Evolutionary conservation across 1,140 invertebrate species (phyloP), one percentile per base, ranked within the genome.

Genomic region (silkworm (Bombyx mori)): DNA sequence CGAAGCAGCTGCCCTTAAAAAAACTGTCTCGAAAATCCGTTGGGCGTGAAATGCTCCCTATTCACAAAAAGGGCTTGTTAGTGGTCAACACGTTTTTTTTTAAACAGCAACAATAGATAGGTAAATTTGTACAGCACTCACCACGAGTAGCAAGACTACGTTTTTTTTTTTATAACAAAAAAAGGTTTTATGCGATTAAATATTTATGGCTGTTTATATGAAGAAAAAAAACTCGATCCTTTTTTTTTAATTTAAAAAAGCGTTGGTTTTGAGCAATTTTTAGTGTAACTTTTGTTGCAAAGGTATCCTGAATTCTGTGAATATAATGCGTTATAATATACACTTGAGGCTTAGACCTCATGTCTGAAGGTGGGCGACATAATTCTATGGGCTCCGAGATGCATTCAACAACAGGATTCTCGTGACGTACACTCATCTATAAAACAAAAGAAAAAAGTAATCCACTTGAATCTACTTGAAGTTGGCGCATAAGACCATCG

Each of bases 61-160:
- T 35, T 35, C 26, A 35, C 26, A 35, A 68, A 70, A 68, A 63
- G 64, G 73, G 55, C 74, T 76, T 76, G 76, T 80, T 82, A 82
- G 77, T 63, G 76, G 77, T 74, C 77, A 80, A 35, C 26, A 35
- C 58, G 74, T 47, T 52, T 52, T 64, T 64, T 70, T 68, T 61
- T 66, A 56, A 57, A 49, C 44, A 48, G 50, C 22, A 61, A 71
- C 68, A 79, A 81, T 62, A 66, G 61, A 35, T 61, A 60, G 48
- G 65, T 61, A 76, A 79, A 76, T 79, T 81, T 74, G 75, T 73
- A 69, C 60, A 71, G 71, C 72, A 72, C 67, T 76, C 69, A 44
- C 55, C 22, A 53, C 48, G 66, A 79, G 73, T 75, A 65, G 68
- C 75, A 68, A 68, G 66, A 81, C 69, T 76, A 76, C 70, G 75